These are phyloP conservation scores for Akabosia matsudoensis DNA, from an alignment of 1,140 invertebrate species.

Conservation along the genomic window DNA sequence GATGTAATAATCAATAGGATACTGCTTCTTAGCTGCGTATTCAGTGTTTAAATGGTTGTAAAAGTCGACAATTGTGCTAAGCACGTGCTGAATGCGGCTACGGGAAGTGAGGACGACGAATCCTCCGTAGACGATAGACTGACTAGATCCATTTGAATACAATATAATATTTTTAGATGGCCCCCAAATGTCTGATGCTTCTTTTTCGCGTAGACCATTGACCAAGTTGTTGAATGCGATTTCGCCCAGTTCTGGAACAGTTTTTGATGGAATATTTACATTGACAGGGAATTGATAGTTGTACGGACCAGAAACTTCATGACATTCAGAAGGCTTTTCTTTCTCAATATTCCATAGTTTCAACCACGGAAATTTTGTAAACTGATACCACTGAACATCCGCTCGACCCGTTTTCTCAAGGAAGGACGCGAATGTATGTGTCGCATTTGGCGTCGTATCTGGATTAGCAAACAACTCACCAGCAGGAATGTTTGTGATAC, in stretches of 20 bases:
- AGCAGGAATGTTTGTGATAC: constrained; percentile 30
- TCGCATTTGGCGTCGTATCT: background rate
- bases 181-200: constrained; percentile 37
- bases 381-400: constrained; percentile 33
- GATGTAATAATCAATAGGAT: constrained; percentile 32
- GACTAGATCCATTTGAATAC: constrained; percentile 25
- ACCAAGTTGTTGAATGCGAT: background rate
- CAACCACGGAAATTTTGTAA: constrained; percentile 36
- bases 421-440: background rate
- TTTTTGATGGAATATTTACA: background rate
- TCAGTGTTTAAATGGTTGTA: constrained; percentile 13
- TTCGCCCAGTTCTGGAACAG: constrained; percentile 21
- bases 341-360: constrained; percentile 23
- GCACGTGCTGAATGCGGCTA: constrained; percentile 22
- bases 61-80: background rate
- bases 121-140: constrained; percentile 20
- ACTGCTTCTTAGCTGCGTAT: constrained; percentile 11
- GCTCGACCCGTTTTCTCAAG: constrained; percentile 27
- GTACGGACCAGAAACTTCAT: constrained; percentile 25
- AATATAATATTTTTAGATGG: constrained; percentile 33
- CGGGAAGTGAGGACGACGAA: constrained; percentile 25
- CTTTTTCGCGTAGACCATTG: background rate
- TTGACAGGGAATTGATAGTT: constrained; percentile 36
- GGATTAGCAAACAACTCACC: constrained; percentile 32
- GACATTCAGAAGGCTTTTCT: background rate